phyloP scores from a whole-genome alignment of 2,797 vertebrate genomes.

The Pangasius krempfi region DNA sequence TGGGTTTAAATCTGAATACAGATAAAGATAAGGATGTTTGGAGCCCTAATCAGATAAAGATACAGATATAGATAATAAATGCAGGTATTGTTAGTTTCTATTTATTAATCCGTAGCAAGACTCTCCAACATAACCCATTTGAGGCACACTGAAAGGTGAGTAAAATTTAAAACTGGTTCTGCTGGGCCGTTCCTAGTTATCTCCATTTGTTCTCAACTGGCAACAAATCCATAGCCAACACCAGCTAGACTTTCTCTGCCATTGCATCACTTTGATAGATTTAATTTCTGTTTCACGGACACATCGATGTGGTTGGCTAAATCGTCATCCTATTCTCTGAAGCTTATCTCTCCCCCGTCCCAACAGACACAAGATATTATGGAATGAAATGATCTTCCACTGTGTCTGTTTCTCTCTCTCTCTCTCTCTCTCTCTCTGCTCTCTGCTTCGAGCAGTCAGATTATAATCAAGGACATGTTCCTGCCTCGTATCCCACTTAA shows the following conservation, averaged over 20 bases:
- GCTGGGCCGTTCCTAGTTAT: not conserved
- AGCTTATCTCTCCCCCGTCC: not conserved
- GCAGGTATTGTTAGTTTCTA: not conserved
- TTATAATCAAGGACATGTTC: conserved; percentile 47
- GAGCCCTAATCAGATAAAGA: not conserved
- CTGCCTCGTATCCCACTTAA: conserved; percentile 35
- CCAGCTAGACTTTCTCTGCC: not conserved
- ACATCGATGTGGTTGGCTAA: not conserved
- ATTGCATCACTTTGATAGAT: conserved; percentile 1
- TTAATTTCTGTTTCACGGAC: conserved; percentile 11
- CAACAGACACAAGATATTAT: not conserved
- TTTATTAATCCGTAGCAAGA: not conserved
- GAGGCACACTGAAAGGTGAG: not conserved
- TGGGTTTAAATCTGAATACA: not conserved
- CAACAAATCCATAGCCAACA: not conserved
- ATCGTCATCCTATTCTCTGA: not conserved
- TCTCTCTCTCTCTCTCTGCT: not conserved
- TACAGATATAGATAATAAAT: not conserved
- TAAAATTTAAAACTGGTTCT: not conserved
- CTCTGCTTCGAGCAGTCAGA: conserved; percentile 50
- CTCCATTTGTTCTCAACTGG: not conserved
- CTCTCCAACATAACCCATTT: not conserved
- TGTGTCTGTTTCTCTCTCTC: not conserved
- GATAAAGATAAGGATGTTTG: not conserved
- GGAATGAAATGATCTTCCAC: conserved; percentile 5